phyloP scores from a whole-genome alignment of 2,113 vertebrate species.

The Scytalopus superciliaris region DNA sequence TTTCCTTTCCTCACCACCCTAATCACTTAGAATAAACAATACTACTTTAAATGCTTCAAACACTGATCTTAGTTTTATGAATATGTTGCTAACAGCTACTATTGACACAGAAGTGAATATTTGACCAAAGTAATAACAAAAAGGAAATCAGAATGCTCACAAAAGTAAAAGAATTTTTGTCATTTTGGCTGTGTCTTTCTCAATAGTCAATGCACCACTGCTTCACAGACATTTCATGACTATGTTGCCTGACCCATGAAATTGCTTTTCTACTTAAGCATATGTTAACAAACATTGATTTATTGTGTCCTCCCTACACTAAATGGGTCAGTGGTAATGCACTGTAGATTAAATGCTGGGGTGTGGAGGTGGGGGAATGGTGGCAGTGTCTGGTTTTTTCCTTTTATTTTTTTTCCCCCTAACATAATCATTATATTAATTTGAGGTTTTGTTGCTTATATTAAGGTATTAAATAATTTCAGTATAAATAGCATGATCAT shows the following conservation, averaged over 20 bases:
- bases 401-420: too few species aligned
- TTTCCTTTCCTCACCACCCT: neutral
- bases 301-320: neutral
- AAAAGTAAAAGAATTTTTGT: neutral
- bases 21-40: neutral
- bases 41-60: neutral
- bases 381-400: neutral
- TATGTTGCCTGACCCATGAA: neutral
- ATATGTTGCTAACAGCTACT: neutral
- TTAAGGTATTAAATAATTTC: neutral
- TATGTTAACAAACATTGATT: conserved; percentile 46
- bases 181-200: neutral
- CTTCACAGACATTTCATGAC: neutral
- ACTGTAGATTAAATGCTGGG: neutral
- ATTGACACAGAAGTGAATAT: neutral
- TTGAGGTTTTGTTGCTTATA: neutral
- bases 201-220: neutral
- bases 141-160: neutral
- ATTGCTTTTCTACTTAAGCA: conserved; percentile 27
- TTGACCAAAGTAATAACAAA: neutral
- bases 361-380: neutral
- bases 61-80: neutral
- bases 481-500: neutral
- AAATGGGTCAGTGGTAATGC: neutral
- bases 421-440: neutral